phyloP scores from a whole-genome alignment of 2,797 vertebrate species.

The Cottoperca gobio region DNA sequence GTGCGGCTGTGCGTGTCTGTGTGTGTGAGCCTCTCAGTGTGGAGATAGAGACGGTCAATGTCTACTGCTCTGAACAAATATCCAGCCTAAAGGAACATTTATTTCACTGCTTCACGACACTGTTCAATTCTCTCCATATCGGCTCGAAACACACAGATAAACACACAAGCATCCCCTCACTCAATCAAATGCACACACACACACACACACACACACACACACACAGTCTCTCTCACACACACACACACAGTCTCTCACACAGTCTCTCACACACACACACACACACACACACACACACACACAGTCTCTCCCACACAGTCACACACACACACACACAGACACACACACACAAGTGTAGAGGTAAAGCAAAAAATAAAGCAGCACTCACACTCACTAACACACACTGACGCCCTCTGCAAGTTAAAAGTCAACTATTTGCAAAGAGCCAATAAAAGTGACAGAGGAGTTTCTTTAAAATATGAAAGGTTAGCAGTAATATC shows the following conservation, averaged over 20 bases:
- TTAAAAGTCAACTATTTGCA: constrained; percentile 59
- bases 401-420: constrained; percentile 36
- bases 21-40: neutral
- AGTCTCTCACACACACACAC: neutral
- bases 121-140: constrained; percentile 54
- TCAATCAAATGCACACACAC: constrained; percentile 5
- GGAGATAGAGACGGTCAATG: constrained; percentile 12
- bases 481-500: constrained; percentile 48
- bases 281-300: constrained; percentile 37
- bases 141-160: constrained; percentile 40
- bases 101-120: constrained; percentile 66
- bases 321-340: neutral
- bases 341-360: constrained; percentile 8
- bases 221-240: neutral
- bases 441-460: constrained; percentile 61
- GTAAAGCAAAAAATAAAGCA: neutral
- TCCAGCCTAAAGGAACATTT: constrained; percentile 57
- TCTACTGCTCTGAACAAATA: constrained; percentile 46
- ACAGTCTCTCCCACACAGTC: neutral
- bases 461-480: constrained; percentile 39
- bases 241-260: constrained; percentile 14
- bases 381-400: neutral
- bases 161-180: constrained; percentile 11
- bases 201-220: neutral
- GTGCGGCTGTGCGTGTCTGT: neutral